A percentile compares a stretch with the other conserved stretches of the same genome.
phyloP scores from a whole-genome alignment of 2,888 invertebrate genomes.

The Phymatocera aterrima region DNA sequence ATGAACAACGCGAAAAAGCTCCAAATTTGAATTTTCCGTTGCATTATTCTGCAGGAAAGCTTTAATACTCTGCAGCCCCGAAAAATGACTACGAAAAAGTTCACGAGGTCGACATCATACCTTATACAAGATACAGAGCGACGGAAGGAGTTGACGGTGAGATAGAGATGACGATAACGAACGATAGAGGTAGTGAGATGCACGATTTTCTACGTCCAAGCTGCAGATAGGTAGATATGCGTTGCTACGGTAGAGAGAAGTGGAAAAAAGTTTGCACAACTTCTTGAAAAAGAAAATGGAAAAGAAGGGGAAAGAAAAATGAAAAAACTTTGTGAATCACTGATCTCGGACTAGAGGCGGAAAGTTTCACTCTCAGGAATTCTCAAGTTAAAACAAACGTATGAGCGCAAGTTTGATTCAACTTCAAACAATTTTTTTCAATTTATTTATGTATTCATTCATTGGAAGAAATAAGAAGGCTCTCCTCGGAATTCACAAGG shows the following conservation, averaged over 20 bases:
- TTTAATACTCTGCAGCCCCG: background rate
- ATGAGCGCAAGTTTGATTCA: background rate
- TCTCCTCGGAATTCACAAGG: too few species aligned
- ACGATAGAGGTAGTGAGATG: background rate
- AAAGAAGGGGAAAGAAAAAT: background rate
- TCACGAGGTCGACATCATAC: background rate
- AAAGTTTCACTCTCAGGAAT: background rate
- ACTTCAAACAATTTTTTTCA: background rate
- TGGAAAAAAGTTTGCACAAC: conserved; percentile 17
- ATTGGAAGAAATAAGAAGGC: background rate
- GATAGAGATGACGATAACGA: background rate
- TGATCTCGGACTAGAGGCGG: conserved; percentile 18
- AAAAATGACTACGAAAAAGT: background rate
- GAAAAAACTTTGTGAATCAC: background rate
- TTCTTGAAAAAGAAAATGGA: background rate
- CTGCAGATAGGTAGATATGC: background rate
- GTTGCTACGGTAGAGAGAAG: background rate
- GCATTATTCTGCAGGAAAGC: background rate
- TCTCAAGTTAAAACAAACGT: background rate
- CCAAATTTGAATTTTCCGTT: background rate
- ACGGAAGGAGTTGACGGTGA: background rate
- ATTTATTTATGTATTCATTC: background rate
- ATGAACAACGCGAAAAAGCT: too few species aligned
- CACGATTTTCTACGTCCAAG: background rate
- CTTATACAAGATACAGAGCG: background rate